Conservation (phyloP, 2,113 vertebrate species). For the Genyomyrus donnyi region DNA sequence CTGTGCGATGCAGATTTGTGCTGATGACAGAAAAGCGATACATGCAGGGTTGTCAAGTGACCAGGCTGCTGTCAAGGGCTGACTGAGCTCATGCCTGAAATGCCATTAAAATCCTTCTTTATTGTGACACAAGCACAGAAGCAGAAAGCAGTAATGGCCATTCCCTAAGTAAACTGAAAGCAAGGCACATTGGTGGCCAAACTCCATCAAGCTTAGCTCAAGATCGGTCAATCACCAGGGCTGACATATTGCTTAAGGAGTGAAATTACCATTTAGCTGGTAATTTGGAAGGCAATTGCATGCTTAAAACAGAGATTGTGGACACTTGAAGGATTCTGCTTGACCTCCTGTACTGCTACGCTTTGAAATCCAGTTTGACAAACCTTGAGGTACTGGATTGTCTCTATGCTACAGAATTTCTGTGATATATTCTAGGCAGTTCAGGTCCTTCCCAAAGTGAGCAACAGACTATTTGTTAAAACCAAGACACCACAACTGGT, state of each 20-base stretch:
- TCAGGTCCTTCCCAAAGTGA: not conserved
- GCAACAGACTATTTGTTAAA: not conserved
- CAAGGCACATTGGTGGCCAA: not conserved
- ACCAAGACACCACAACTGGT: not conserved
- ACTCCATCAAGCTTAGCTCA: not conserved
- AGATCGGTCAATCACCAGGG: not conserved
- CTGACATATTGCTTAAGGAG: not conserved
- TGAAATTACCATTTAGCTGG: not conserved
- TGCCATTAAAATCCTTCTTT: not conserved
- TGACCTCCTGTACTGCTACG: not conserved
- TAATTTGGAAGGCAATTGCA: not conserved
- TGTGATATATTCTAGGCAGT: not conserved
- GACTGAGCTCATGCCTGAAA: not conserved
- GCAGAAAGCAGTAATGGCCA: not conserved
- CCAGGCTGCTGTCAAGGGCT: not conserved
- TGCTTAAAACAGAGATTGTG: not conserved
- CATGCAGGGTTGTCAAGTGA: not conserved
- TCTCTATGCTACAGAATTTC: not conserved
- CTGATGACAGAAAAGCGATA: not conserved
- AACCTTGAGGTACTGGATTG: not conserved
- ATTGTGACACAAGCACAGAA: not conserved
- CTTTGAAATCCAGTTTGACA: not conserved
- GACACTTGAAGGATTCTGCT: not conserved
- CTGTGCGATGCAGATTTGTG: not conserved
- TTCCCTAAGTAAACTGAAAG: not conserved